Evolutionary conservation across 2,113 vertebrate species (phyloP).

Genomic region (Myotis davidii): DNA sequence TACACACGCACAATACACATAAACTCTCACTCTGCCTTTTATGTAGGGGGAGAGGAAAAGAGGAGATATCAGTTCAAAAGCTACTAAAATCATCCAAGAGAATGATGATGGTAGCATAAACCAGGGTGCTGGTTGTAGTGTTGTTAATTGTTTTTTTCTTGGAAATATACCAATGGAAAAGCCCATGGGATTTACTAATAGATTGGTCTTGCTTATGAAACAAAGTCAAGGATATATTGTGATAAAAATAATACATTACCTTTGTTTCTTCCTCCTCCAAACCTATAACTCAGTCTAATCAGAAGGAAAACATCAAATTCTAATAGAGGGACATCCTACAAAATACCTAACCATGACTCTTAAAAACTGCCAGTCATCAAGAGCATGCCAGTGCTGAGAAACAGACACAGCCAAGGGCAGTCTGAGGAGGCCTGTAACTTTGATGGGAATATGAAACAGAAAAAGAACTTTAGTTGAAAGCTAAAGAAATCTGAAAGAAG

Average conservation of each 20-base stretch:
- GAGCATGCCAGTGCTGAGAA: background rate
- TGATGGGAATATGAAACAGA: background rate
- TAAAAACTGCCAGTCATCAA: background rate
- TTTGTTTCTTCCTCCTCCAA: background rate
- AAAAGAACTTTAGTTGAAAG: background rate
- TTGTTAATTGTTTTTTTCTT: background rate
- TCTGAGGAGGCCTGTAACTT: background rate
- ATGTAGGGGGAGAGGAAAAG: background rate
- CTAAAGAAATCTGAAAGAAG: background rate
- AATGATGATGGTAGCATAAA: background rate
- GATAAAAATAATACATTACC: background rate
- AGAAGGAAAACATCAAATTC: background rate
- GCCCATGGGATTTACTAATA: background rate
- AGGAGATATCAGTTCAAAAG: background rate
- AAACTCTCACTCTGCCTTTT: background rate
- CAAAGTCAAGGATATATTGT: background rate
- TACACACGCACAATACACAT: too few species aligned
- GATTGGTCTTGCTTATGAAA: background rate
- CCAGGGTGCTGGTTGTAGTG: background rate
- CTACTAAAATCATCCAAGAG: background rate
- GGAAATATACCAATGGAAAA: background rate
- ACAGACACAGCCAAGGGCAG: fast-evolving
- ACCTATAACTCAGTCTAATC: background rate
- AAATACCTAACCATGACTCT: background rate
- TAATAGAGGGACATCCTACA: background rate